Percentiles rank a stretch among this genome's conserved stretches.
phyloP scores from a whole-genome alignment of 1,140 invertebrate species.

The Drosophila athabasca region DNA sequence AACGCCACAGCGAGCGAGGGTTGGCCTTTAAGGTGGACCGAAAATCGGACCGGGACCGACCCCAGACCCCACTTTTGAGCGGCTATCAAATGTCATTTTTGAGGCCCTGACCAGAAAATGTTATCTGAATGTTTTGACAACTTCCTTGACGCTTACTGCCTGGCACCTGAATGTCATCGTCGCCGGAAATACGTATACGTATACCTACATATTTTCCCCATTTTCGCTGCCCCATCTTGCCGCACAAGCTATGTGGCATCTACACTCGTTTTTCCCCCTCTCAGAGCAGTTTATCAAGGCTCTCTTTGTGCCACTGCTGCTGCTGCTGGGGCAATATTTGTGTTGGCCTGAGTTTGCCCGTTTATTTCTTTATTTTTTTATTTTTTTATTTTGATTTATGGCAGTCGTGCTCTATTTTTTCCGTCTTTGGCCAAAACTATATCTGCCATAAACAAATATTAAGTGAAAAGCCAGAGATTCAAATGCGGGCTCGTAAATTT shows the following conservation, averaged over 20 bases:
- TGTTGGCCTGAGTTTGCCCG: constrained; percentile 10
- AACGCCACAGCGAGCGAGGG: background rate
- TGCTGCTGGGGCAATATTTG: constrained; percentile 15
- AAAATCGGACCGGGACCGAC: constrained; percentile 2
- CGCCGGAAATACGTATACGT: constrained; percentile 50
- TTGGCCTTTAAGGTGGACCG: constrained; percentile 37
- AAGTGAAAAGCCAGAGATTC: constrained; percentile 17
- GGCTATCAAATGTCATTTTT: constrained; percentile 11
- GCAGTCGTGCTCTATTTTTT: constrained; percentile 31
- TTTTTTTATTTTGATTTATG: constrained; percentile 45
- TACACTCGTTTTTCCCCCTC: constrained; percentile 29
- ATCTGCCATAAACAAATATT: constrained; percentile 38
- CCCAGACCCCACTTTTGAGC: background rate
- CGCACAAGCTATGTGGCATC: constrained; percentile 23
- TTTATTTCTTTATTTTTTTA: background rate
- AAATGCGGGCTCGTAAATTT: constrained; percentile 21
- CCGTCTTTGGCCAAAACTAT: constrained; percentile 30
- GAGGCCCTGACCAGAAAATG: constrained; percentile 28
- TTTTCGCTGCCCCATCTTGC: constrained; percentile 5
- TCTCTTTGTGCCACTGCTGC: constrained; percentile 11
- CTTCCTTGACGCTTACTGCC: constrained; percentile 57
- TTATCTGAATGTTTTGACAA: constrained; percentile 57
- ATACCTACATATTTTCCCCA: constrained; percentile 18
- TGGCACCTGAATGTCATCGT: constrained; percentile 50
- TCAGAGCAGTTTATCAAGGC: constrained; percentile 42